Evolutionary conservation across 2,888 invertebrate genomes (phyloP).

Genomic region (Hirtodrosophila duncani): DNA sequence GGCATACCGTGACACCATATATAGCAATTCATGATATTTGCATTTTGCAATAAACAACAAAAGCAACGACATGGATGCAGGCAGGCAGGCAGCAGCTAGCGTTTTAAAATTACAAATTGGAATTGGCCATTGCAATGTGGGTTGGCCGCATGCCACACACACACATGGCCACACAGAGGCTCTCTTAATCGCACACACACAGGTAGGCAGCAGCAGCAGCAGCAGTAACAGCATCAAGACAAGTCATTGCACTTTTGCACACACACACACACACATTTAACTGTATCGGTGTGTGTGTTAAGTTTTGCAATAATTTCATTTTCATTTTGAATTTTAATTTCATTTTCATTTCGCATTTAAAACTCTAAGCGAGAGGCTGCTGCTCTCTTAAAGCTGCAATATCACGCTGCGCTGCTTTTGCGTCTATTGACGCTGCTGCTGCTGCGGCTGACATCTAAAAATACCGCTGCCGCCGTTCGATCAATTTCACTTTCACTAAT

Average conservation of each 20-base stretch:
- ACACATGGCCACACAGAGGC: constrained; percentile 9
- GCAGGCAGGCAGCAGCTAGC: constrained; percentile 9
- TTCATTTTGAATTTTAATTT: constrained; percentile 65
- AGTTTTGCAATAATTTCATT: constrained; percentile 71
- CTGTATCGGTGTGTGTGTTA: constrained; percentile 35
- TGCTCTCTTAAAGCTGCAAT: constrained; percentile 4
- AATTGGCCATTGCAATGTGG: constrained; percentile 35
- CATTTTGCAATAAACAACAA: constrained; percentile 29
- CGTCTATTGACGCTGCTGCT: constrained; percentile 5
- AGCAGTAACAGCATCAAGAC: constrained; percentile 12
- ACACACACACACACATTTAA: constrained; percentile 20
- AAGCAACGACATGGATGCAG: constrained; percentile 12
- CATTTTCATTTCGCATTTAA: constrained; percentile 59
- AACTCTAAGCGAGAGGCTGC: constrained; percentile 4
- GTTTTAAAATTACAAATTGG: constrained; percentile 38
- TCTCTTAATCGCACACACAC: not conserved
- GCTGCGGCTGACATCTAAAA: constrained; percentile 5
- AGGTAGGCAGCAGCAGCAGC: not conserved
- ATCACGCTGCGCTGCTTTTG: constrained; percentile 14
- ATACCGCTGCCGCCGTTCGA: constrained; percentile 26
- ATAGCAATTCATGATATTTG: constrained; percentile 24
- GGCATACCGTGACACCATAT: constrained; percentile 1
- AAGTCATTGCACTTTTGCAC: constrained; percentile 59
- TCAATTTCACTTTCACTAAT: constrained; percentile 74
- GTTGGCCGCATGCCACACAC: constrained; percentile 37